These are phyloP conservation scores for Salticus scenicus DNA, from an alignment of 2,888 invertebrate species.

Conservation along the genomic window DNA sequence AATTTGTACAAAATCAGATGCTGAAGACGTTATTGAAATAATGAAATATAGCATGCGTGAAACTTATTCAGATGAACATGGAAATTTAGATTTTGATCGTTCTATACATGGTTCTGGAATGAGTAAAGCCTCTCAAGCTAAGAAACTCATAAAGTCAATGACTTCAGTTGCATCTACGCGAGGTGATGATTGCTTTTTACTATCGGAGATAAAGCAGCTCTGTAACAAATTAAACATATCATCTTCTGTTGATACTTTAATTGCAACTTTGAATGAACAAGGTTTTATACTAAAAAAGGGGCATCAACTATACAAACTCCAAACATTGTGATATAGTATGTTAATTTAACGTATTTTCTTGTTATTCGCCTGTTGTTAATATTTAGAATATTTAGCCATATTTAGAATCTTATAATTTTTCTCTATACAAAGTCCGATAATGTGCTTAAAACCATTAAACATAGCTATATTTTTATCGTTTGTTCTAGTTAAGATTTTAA, in stretches of 20 bases:
- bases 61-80: slow-evolving; percentile 84
- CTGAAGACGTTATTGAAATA: slow-evolving; percentile 89
- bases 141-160: slow-evolving; percentile 83
- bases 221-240: slow-evolving; percentile 82
- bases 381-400: too few species aligned
- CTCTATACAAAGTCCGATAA: too few species aligned
- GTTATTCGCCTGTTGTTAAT: too few species aligned
- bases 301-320: slow-evolving; percentile 83
- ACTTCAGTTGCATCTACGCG: slow-evolving; percentile 82
- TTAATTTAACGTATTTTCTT: too few species aligned
- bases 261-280: slow-evolving; percentile 88
- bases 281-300: slow-evolving; percentile 90
- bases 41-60: slow-evolving; percentile 87
- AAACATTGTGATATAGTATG: slow-evolving; percentile 73
- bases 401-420: too few species aligned
- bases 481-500: too few species aligned
- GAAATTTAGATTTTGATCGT: slow-evolving; percentile 77
- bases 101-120: slow-evolving; percentile 85
- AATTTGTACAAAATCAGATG: slow-evolving; percentile 86
- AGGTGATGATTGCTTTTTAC: slow-evolving; percentile 84
- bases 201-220: slow-evolving; percentile 85
- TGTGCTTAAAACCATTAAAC: too few species aligned
- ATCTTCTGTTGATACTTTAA: slow-evolving; percentile 82
- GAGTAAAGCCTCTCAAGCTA: slow-evolving; percentile 83
- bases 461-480: too few species aligned